Evolutionary conservation across 2,888 invertebrate genomes (phyloP), one percentile per base, ranked within the genome.

Genomic region (Sarcophaga variegata): DNA sequence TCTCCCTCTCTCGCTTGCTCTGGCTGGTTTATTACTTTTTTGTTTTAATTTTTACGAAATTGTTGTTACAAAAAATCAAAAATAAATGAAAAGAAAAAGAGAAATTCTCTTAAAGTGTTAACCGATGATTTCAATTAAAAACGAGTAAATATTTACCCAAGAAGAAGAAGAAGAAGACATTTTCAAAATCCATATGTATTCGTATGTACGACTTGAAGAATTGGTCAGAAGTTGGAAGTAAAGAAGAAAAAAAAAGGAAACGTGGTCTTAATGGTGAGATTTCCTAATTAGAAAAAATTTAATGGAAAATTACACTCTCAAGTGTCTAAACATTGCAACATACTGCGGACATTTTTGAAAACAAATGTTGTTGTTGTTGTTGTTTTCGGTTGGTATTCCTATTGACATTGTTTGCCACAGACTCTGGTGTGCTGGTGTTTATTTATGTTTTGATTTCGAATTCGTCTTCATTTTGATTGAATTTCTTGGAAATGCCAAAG

Each of bases 91-190:
- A 12, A 79, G 0, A 69, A 12, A 59, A 49, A 62, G 6, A 27
- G 25, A 54, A 54, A 54, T 54, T 54, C 17, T 54, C 54, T 54
- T 14, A 79, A 67, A 47, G 25, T 59, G 54, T 59, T 47, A 60
- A 85, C 81, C 79, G 66, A 71, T 72, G n/a, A 72, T 76, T 76
- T 85, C 85, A 82, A 82, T 85, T 82, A 76, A 85, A 76, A 45
- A 20, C 54, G 22, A 64, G 54, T 79, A 85, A 85, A 87, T 87
- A 85, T 87, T 87, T 81, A 75, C 45, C 45, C n/a, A 27, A 77
- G 20, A 59, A 54, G 17, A 54, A 54, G 17, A 49, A 54, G 2
- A 54, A 70, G 22, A 22, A 37, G n/a, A n/a, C n/a, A 62, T 20
- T 2, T 5, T 69, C 60, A 60, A 60, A 66, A 59, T 69, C 14